These are phyloP conservation scores for Drosophila pallidifrons DNA, from an alignment of 1,140 invertebrate species.

Conservation along the genomic window DNA sequence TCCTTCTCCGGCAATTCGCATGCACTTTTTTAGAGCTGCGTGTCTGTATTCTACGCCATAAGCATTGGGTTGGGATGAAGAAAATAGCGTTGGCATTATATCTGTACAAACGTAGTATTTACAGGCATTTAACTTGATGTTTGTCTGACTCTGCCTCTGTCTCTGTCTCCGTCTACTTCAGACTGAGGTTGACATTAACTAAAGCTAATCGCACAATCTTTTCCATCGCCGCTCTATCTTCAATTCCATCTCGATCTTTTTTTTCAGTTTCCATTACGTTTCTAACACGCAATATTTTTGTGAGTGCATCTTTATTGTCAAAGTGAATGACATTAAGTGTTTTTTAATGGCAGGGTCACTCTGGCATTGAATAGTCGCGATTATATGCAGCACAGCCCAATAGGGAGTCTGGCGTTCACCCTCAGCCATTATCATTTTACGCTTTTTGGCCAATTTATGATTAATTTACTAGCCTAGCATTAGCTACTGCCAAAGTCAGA, in stretches of 20 bases:
- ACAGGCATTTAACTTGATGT: constrained; percentile 29
- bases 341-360: constrained; percentile 66
- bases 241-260: constrained; percentile 7
- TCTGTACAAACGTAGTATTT: constrained; percentile 14
- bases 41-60: constrained; percentile 15
- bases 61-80: constrained; percentile 8
- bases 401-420: not conserved
- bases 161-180: constrained; percentile 10
- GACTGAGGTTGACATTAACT: constrained; percentile 57
- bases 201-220: constrained; percentile 19
- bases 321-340: constrained; percentile 58
- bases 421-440: constrained; percentile 17
- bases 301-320: constrained; percentile 56
- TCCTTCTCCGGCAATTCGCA: not conserved
- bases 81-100: constrained; percentile 25
- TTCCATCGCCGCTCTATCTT: not conserved
- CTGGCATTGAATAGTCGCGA: constrained; percentile 18
- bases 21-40: constrained; percentile 22
- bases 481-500: constrained; percentile 18
- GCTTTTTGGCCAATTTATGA: constrained; percentile 52
- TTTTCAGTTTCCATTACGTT: constrained; percentile 49
- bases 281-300: constrained; percentile 63
- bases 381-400: constrained; percentile 5
- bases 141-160: constrained; percentile 10
- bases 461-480: constrained; percentile 41